Evolutionary conservation across 1,140 invertebrate genomes (phyloP).

Genomic region (Anoplophora glabripennis): DNA sequence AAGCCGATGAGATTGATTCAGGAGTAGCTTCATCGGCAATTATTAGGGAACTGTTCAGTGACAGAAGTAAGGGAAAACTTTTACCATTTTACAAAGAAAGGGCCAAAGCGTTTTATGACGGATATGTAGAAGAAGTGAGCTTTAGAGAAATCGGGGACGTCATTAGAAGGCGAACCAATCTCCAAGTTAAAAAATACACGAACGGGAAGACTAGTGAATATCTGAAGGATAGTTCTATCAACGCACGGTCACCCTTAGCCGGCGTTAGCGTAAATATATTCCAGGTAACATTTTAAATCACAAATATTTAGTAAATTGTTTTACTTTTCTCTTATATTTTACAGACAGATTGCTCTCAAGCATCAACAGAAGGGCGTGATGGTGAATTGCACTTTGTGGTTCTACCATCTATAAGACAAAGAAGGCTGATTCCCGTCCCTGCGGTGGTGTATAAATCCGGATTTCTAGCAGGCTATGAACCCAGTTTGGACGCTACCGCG

Average conservation of each 20-base stretch:
- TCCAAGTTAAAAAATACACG: conserved; percentile 74
- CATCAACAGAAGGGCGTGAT: conserved; percentile 69
- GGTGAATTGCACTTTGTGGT: conserved; percentile 84
- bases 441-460: conserved; percentile 72
- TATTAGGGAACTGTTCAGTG: conserved; percentile 73
- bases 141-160: conserved; percentile 77
- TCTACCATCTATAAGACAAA: conserved; percentile 70
- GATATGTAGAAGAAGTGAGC: conserved; percentile 77
- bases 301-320: neutral
- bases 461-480: conserved; percentile 79
- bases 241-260: conserved; percentile 68
- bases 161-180: conserved; percentile 71
- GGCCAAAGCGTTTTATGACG: conserved; percentile 80
- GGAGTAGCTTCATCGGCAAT: conserved; percentile 74
- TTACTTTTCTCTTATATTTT: conserved; percentile 9
- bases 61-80: conserved; percentile 71
- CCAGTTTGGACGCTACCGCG: conserved; percentile 75
- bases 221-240: conserved; percentile 66
- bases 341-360: conserved; percentile 70
- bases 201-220: conserved; percentile 73
- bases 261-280: conserved; percentile 78
- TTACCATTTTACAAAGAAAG: conserved; percentile 82
- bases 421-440: conserved; percentile 75
- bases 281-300: conserved; percentile 53
- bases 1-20: conserved; percentile 55